A percentile compares a stretch with the other conserved stretches of the same genome.
phyloP scores from a whole-genome alignment of 2,113 vertebrate species.

The Bungarus multicinctus region DNA sequence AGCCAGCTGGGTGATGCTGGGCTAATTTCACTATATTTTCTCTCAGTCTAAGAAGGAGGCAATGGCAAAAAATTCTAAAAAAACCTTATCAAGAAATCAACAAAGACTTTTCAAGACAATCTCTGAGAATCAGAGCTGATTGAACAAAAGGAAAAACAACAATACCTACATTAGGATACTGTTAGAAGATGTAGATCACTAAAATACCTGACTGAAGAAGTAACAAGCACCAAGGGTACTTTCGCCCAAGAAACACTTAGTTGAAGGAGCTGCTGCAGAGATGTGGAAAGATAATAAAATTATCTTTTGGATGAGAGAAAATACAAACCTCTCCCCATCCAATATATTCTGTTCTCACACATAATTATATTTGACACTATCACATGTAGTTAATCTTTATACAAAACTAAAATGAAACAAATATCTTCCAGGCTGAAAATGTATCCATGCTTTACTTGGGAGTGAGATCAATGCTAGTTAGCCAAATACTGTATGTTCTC shows the following conservation, averaged over 20 bases:
- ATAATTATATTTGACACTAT: background rate
- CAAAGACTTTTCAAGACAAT: background rate
- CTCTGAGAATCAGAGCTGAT: background rate
- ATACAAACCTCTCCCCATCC: background rate
- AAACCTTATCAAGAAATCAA: background rate
- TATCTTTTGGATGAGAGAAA: background rate
- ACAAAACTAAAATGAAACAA: background rate
- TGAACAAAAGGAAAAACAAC: background rate
- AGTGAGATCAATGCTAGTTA: background rate
- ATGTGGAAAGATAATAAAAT: background rate
- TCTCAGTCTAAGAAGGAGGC: background rate
- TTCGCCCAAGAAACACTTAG: background rate
- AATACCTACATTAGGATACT: background rate
- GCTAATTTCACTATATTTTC: background rate
- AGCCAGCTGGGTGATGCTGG: fast-evolving
- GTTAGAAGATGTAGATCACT: background rate
- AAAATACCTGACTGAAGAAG: background rate
- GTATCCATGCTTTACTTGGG: background rate
- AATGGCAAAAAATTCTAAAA: background rate
- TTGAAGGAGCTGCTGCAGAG: background rate
- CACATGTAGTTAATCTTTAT: background rate
- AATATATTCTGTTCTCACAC: background rate
- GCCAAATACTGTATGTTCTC: background rate
- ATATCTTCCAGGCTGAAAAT: background rate
- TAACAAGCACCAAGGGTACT: background rate